phyloP scores from a whole-genome alignment of 2,888 invertebrate genomes.

The Myathropa florea region DNA sequence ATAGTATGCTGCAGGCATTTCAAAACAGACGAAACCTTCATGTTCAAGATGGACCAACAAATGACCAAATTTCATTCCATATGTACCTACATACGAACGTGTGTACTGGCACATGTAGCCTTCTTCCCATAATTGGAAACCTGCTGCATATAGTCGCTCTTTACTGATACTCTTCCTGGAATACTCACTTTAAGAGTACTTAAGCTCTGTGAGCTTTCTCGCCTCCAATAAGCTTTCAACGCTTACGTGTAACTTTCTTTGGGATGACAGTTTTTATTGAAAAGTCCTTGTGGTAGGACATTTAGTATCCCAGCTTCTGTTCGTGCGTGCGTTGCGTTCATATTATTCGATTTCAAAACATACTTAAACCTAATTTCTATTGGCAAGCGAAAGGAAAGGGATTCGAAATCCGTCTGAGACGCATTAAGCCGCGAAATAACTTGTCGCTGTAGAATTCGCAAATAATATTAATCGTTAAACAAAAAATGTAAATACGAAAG shows the following conservation, averaged over 20 bases:
- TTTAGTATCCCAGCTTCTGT: slow-evolving; percentile 63
- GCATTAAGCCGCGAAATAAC: neutral
- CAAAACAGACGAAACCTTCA: slow-evolving; percentile 40
- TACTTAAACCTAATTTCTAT: neutral
- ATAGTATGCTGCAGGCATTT: neutral
- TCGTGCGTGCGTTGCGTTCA: slow-evolving; percentile 61
- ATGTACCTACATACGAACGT: neutral
- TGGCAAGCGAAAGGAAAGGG: neutral
- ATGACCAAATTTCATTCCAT: slow-evolving; percentile 25
- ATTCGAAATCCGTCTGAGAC: neutral
- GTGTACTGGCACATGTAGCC: neutral
- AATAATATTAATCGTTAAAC: neutral
- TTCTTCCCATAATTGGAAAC: neutral
- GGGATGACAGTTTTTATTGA: slow-evolving; percentile 64
- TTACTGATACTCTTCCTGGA: slow-evolving; percentile 52
- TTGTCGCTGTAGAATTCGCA: neutral
- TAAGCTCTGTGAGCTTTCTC: neutral
- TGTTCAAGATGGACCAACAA: slow-evolving; percentile 51
- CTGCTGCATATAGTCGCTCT: slow-evolving; percentile 17
- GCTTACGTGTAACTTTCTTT: slow-evolving; percentile 24
- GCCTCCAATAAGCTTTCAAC: slow-evolving; percentile 23
- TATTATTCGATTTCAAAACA: slow-evolving; percentile 12
- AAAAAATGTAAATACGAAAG: slow-evolving; percentile 56
- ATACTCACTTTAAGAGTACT: slow-evolving; percentile 17
- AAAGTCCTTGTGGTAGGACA: slow-evolving; percentile 70